Base-by-base conservation (phyloP, 2,113 vertebrate species). In the Bufo bufo region DNA sequence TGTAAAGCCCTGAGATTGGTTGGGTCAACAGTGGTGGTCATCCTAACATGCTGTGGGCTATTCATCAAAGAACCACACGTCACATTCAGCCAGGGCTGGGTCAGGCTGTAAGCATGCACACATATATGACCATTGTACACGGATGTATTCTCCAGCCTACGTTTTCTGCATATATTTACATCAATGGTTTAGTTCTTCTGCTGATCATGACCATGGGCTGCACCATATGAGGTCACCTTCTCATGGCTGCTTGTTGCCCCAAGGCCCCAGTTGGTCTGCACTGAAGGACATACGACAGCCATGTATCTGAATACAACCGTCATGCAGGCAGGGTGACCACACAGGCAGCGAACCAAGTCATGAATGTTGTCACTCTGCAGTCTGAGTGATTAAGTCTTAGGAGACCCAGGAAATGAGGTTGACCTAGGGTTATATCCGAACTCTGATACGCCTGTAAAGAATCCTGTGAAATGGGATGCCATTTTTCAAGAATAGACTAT, bases 361-460 rank as follows among this genome's bases (percentile, higher is more conserved):
- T 75, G 72, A 75, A 20, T 19, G 72, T 47, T 75, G 47, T 50
- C 72, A 75, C 47, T 50, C 72, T 17, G 16, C 71, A 50, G 16
- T 74, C 43, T 75, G 72, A 75, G 47, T 50, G 72, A 75, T 75
- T 75, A 75, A 6, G 47, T 3, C 72, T 75, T 75, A 75, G 20
- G 47, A 75, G 45, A 75, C 72, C 45, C 45, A 75, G 72, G 72
- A 75, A 75, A 75, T 75, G 72, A 75, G 72, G 72, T 75, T 75
- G 72, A 50, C 72, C 47, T 20, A 11, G 17, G 72, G 72, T 75
- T 75, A 75, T 75, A 20, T 9, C 72, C 72, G 50, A 50, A 75
- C 72, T 47, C 43, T 75, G 45, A 49, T 49, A 75, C 12, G 72
- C 7, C 72, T 75, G 45, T 49, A 75, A 75, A 49, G 72, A 75